A percentile compares a stretch with the other conserved stretches of the same genome.
phyloP scores from a whole-genome alignment of 2,888 invertebrate genomes.

The Electrophaes corylata region DNA sequence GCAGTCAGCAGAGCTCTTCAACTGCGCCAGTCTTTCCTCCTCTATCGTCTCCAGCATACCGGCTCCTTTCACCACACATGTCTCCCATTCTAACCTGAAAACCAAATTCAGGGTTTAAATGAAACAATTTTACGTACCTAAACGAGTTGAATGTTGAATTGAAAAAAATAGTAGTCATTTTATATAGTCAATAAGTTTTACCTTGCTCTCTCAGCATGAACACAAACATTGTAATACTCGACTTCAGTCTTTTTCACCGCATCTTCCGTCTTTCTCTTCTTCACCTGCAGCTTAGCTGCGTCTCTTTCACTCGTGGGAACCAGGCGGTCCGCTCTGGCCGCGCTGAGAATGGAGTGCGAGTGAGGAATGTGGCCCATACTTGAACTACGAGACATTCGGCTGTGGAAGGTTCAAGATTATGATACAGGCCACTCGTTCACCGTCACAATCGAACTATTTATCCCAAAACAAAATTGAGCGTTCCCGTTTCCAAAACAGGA shows the following conservation, averaged over 20 bases:
- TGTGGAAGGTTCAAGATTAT: slow-evolving; percentile 44
- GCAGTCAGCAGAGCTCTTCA: slow-evolving; percentile 88
- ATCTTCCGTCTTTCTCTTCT: slow-evolving; percentile 95
- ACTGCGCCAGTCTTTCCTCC: slow-evolving; percentile 93
- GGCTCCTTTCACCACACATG: slow-evolving; percentile 93
- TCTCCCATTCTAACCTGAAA: slow-evolving; percentile 94
- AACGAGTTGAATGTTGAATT: no score
- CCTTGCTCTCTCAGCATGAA: slow-evolving; percentile 95
- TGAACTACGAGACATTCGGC: slow-evolving; percentile 80
- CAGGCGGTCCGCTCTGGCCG: slow-evolving; percentile 71
- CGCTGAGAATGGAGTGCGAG: slow-evolving; percentile 74
- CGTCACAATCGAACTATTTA: slow-evolving; percentile 1
- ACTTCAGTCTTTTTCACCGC: slow-evolving; percentile 95
- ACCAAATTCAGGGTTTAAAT: neutral
- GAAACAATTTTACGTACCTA: no score
- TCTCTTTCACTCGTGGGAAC: slow-evolving; percentile 83
- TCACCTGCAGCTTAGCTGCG: slow-evolving; percentile 91
- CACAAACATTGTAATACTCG: slow-evolving; percentile 96
- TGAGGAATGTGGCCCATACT: slow-evolving; percentile 85
- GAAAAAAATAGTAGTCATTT: no score
- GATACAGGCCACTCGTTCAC: slow-evolving; percentile 12
- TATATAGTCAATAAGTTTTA: no score
- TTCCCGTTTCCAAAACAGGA: neutral
- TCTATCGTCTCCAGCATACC: slow-evolving; percentile 94
- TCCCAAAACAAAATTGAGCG: neutral